These are phyloP conservation scores for Sinocyclocheilus rhinocerous DNA, from an alignment of 2,113 vertebrate species.

Conservation along the genomic window DNA sequence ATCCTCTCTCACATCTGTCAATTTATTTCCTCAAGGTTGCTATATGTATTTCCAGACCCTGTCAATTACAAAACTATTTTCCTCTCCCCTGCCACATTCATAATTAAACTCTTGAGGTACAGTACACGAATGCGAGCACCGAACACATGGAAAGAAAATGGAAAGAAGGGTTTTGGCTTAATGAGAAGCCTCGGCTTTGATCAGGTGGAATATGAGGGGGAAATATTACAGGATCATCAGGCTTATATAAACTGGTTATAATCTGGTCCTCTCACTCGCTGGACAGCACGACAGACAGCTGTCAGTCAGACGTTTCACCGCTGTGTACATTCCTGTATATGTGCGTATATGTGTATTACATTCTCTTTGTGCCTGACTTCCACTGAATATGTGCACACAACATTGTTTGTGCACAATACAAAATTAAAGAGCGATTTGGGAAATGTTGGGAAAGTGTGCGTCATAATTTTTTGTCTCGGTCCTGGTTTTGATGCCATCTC, in stretches of 20 bases:
- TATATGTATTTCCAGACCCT: conserved; percentile 21
- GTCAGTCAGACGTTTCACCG: background rate
- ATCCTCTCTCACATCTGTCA: conserved; percentile 36
- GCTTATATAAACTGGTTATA: conserved; percentile 15
- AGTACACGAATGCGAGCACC: background rate
- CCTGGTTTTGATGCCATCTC: conserved; percentile 55
- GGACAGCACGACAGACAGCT: background rate
- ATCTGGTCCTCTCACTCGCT: conserved; percentile 13
- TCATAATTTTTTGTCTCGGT: conserved; percentile 48
- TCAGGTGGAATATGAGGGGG: conserved; percentile 6
- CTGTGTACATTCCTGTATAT: background rate
- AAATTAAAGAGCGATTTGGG: conserved; percentile 58
- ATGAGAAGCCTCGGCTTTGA: conserved; percentile 25
- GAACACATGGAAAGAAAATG: conserved; percentile 32
- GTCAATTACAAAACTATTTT: conserved; percentile 37
- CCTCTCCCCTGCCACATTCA: conserved; percentile 13
- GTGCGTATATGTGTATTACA: background rate
- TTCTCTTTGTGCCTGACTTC: background rate
- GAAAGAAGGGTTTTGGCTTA: conserved; percentile 7
- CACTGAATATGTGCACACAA: conserved; percentile 24
- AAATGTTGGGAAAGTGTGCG: conserved; percentile 57
- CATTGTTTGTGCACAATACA: conserved; percentile 20
- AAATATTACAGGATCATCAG: conserved; percentile 12
- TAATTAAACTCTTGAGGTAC: conserved; percentile 41
- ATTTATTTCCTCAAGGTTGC: conserved; percentile 34